Evolutionary conservation across 2,113 vertebrate genomes (phyloP).

Genomic region (Pomatostomus ruficeps): DNA sequence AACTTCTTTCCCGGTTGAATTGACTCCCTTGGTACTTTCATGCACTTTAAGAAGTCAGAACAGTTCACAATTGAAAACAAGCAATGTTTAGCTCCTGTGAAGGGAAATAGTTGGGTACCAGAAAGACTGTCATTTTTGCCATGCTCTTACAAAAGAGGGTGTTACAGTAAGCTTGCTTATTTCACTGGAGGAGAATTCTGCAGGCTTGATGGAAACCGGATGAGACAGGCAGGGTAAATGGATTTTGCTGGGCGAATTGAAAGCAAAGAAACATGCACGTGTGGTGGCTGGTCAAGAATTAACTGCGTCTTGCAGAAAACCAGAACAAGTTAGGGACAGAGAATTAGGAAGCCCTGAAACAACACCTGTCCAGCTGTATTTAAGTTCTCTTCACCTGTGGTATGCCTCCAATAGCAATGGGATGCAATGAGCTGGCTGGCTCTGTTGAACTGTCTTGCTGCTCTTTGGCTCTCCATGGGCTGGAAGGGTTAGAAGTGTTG

Average conservation of each 20-base stretch:
- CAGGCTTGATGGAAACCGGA: slow-evolving; percentile 45
- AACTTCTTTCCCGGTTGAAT: not conserved
- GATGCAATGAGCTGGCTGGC: not conserved
- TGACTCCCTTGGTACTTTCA: slow-evolving; percentile 28
- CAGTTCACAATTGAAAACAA: slow-evolving; percentile 49
- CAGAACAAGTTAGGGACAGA: slow-evolving; percentile 12
- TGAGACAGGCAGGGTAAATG: slow-evolving; percentile 63
- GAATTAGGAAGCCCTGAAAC: not conserved
- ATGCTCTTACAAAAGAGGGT: slow-evolving; percentile 45
- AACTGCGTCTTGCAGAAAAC: not conserved
- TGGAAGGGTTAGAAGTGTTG: not conserved
- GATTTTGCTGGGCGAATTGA: slow-evolving; percentile 54
- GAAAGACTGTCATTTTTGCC: slow-evolving; percentile 54
- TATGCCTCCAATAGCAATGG: not conserved
- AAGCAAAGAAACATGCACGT: slow-evolving; percentile 11
- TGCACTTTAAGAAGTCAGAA: slow-evolving; percentile 55
- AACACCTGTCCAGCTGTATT: not conserved
- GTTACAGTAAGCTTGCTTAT: slow-evolving; percentile 64
- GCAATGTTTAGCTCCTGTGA: slow-evolving; percentile 40
- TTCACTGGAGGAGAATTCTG: slow-evolving; percentile 49
- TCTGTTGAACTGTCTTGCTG: not conserved
- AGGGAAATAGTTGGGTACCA: slow-evolving; percentile 50
- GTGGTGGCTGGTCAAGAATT: slow-evolving; percentile 7
- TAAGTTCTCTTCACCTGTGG: not conserved
- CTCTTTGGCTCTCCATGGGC: not conserved